Evolutionary conservation across 2,113 vertebrate genomes (phyloP).

Genomic region (Halichoeres trimaculatus): DNA sequence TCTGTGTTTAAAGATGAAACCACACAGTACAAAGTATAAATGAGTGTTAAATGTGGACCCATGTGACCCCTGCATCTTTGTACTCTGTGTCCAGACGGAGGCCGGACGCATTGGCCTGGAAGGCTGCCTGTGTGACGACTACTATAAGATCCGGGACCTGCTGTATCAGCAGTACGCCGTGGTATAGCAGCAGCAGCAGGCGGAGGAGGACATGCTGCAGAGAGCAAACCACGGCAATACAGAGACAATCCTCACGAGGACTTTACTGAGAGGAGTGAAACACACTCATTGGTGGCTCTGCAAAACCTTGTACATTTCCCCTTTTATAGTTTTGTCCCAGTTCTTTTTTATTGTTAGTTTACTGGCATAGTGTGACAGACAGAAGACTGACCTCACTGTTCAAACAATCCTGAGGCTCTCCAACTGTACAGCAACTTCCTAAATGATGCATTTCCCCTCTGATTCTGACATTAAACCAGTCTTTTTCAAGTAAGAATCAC

Average conservation of each 20-base stretch:
- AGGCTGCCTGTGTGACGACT: slow-evolving; percentile 98
- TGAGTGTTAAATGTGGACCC: slow-evolving; percentile 9
- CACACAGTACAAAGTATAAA: slow-evolving; percentile 6
- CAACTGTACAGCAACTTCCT: slow-evolving; percentile 27
- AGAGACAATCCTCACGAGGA: slow-evolving; percentile 68
- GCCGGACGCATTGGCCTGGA: slow-evolving; percentile 97
- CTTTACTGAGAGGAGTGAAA: slow-evolving; percentile 44
- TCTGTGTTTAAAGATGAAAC: background rate
- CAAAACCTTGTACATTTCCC: slow-evolving; percentile 60
- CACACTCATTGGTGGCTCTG: slow-evolving; percentile 48
- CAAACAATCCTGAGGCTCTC: slow-evolving; percentile 6
- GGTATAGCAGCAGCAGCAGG: slow-evolving; percentile 81
- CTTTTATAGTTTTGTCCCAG: slow-evolving; percentile 49
- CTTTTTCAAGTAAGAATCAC: slow-evolving; percentile 15
- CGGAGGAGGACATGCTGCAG: slow-evolving; percentile 23
- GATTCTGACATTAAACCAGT: slow-evolving; percentile 50
- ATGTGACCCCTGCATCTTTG: slow-evolving; percentile 41
- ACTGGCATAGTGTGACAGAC: slow-evolving; percentile 25
- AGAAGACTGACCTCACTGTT: slow-evolving; percentile 42
- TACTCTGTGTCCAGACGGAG: slow-evolving; percentile 90
- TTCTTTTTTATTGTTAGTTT: slow-evolving; percentile 41
- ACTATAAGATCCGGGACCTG: slow-evolving; percentile 98
- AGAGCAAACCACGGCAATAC: slow-evolving; percentile 27
- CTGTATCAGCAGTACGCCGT: slow-evolving; percentile 98
- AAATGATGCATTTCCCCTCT: slow-evolving; percentile 3